Percentiles rank a stretch among this genome's conserved stretches.
phyloP scores from a whole-genome alignment of 2,113 vertebrate species.

The Podarcis cretensis region DNA sequence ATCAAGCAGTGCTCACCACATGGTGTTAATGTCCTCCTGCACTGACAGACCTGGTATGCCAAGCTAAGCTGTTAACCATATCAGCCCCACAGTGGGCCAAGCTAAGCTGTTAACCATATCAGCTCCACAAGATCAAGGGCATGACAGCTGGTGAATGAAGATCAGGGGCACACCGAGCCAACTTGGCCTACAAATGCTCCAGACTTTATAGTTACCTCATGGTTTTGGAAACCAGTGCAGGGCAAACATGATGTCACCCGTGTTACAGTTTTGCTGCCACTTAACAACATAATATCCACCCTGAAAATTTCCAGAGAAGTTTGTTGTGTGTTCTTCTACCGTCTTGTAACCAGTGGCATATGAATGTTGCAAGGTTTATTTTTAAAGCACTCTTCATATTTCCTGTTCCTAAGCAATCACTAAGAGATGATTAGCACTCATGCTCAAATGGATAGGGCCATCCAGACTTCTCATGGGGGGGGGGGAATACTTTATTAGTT shows the following conservation, averaged over 20 bases:
- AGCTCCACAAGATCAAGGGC: background rate
- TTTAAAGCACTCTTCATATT: background rate
- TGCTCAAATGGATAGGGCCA: background rate
- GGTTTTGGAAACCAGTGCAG: background rate
- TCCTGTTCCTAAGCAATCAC: background rate
- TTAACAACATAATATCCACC: conserved; percentile 1
- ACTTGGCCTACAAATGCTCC: conserved; percentile 1
- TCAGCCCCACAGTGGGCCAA: conserved; percentile 14
- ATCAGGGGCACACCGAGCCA: background rate
- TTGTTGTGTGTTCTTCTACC: background rate
- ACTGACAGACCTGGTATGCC: conserved; percentile 17
- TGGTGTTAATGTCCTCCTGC: conserved; percentile 47
- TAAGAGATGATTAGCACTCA: background rate
- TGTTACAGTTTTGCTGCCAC: background rate
- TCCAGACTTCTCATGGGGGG: background rate
- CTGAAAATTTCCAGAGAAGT: background rate
- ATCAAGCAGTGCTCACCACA: conserved; percentile 54
- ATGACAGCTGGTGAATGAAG: background rate
- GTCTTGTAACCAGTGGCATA: background rate
- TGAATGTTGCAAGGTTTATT: background rate
- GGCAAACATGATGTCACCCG: background rate
- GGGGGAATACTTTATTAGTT: background rate
- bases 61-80: conserved; percentile 43
- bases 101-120: conserved; percentile 9
- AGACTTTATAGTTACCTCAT: background rate